Evolutionary conservation across 2,113 vertebrate genomes (phyloP).

Genomic region (Cygnus buccinator): DNA sequence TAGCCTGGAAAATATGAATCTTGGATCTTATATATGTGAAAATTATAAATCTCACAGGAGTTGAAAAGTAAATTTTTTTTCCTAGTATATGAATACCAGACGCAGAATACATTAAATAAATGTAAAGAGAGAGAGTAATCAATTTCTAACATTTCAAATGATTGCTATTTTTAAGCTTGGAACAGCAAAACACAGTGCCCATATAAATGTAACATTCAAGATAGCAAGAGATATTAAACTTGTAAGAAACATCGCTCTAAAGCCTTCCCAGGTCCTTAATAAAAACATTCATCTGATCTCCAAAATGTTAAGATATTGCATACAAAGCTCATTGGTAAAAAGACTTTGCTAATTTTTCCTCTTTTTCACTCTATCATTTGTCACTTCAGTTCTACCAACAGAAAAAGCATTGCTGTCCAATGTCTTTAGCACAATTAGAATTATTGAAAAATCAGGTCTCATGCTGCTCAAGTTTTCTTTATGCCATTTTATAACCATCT

Average conservation of each 20-base stretch:
- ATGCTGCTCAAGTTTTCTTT: conserved; percentile 67
- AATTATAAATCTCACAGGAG: background rate
- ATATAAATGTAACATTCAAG: background rate
- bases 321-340: conserved; percentile 23
- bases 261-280: background rate
- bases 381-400: conserved; percentile 49
- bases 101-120: background rate
- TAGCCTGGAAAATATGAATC: background rate
- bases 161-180: conserved; percentile 14
- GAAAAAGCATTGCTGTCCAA: conserved; percentile 18
- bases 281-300: conserved; percentile 14
- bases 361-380: conserved; percentile 41
- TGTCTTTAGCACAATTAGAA: conserved; percentile 48
- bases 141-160: background rate
- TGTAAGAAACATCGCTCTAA: background rate
- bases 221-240: background rate
- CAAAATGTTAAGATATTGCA: conserved; percentile 35
- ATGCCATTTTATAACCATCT: conserved; percentile 66
- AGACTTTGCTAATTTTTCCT: conserved; percentile 48
- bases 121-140: background rate
- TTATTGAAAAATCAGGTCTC: conserved; percentile 52
- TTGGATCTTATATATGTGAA: background rate
- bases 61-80: background rate
- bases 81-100: background rate
- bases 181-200: background rate